Conservation (phyloP, 2,113 vertebrate species). For the Gallinago paraguaiae region DNA sequence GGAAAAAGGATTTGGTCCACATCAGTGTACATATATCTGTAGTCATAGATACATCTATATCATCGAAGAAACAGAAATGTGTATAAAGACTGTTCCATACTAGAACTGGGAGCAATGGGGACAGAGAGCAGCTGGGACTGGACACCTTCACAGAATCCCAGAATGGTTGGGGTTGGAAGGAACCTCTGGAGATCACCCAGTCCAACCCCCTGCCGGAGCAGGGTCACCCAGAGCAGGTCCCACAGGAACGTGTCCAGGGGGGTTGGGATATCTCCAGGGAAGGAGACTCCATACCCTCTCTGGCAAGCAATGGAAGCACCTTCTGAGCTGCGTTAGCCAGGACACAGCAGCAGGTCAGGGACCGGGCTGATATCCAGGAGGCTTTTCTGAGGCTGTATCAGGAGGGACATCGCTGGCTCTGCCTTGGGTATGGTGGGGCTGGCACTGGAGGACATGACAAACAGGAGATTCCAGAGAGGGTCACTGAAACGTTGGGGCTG, state of each 20-base stretch:
- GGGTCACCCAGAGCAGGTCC: too few species aligned
- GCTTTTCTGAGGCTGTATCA: background rate
- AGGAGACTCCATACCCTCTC: too few species aligned
- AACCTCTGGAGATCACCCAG: too few species aligned
- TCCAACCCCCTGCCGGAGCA: too few species aligned
- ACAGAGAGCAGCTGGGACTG: background rate
- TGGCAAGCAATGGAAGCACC: background rate
- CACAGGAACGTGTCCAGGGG: too few species aligned
- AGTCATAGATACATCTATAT: background rate
- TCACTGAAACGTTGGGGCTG: background rate
- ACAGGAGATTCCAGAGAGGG: background rate
- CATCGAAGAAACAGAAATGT: background rate
- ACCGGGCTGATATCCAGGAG: background rate
- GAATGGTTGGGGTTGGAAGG: too few species aligned
- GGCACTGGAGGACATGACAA: background rate
- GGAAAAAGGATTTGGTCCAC: background rate
- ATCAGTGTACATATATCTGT: fast-evolving
- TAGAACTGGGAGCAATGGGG: background rate
- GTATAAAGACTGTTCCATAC: background rate
- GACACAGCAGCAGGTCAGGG: background rate
- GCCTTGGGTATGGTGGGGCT: background rate
- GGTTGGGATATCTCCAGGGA: too few species aligned
- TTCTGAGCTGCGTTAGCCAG: background rate
- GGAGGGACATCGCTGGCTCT: background rate
- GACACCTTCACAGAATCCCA: too few species aligned